Conservation (phyloP, 2,888 invertebrate species). For the Drosophila fungiperda region DNA sequence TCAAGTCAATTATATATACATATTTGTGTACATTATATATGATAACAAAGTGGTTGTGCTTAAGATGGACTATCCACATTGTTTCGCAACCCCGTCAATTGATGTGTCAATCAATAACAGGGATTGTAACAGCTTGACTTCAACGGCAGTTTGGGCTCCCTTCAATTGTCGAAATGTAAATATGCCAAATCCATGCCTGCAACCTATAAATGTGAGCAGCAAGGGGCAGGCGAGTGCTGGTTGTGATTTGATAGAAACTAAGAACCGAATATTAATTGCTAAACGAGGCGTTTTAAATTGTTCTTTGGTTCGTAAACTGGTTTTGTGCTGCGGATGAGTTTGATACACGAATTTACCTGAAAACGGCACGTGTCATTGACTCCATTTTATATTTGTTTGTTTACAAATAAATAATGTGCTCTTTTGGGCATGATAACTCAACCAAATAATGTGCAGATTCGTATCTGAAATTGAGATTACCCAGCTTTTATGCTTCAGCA, state of each 20-base stretch:
- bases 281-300: slow-evolving; percentile 63
- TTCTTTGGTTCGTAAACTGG: slow-evolving; percentile 57
- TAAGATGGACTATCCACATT: neutral
- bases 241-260: slow-evolving; percentile 12
- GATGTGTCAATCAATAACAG: slow-evolving; percentile 42
- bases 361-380: slow-evolving; percentile 62
- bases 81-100: slow-evolving; percentile 10
- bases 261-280: slow-evolving; percentile 60
- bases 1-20: neutral
- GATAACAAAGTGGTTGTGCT: neutral
- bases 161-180: slow-evolving; percentile 61
- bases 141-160: slow-evolving; percentile 35
- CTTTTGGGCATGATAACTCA: slow-evolving; percentile 32
- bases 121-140: slow-evolving; percentile 42
- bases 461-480: slow-evolving; percentile 2
- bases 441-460: slow-evolving; percentile 29
- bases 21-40: neutral
- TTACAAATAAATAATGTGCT: slow-evolving; percentile 19
- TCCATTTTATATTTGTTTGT: slow-evolving; percentile 39
- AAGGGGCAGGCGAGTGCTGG: neutral
- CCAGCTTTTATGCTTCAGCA: slow-evolving; percentile 10
- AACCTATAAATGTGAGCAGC: slow-evolving; percentile 13
- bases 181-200: slow-evolving; percentile 65
- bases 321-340: slow-evolving; percentile 27
- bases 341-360: slow-evolving; percentile 46